These are phyloP conservation scores for Cepphus grylle DNA, from an alignment of 2,113 vertebrate genomes.

Conservation along the genomic window DNA sequence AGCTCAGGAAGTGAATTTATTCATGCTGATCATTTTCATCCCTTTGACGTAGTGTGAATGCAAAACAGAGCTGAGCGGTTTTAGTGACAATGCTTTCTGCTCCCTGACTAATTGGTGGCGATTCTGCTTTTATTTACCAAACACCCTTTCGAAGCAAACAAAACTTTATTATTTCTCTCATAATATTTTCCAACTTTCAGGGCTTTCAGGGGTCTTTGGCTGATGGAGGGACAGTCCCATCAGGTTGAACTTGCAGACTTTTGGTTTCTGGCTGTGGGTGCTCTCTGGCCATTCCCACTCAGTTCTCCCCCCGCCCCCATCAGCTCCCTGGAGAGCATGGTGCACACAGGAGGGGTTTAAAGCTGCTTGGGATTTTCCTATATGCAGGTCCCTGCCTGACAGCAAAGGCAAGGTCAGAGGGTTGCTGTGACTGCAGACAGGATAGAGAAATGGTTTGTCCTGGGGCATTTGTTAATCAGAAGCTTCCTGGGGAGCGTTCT, in stretches of 20 bases:
- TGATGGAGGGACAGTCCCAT: background rate
- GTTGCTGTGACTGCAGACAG: background rate
- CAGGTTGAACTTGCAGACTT: background rate
- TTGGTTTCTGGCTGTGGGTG: background rate
- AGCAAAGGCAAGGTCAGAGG: background rate
- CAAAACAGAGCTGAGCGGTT: background rate
- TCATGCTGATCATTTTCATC: background rate
- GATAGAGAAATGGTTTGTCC: background rate
- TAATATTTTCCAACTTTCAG: background rate
- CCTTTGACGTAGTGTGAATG: background rate
- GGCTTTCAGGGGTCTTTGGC: background rate
- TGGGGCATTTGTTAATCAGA: background rate
- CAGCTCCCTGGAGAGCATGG: background rate
- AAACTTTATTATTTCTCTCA: background rate
- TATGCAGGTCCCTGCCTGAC: background rate
- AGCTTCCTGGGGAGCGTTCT: background rate
- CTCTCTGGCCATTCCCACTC: background rate
- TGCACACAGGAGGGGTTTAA: too few relatives aligned
- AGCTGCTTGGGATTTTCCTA: background rate
- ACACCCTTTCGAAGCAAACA: background rate
- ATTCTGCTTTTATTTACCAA: background rate
- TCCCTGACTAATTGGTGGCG: background rate
- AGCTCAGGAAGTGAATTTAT: background rate
- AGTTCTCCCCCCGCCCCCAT: fast-evolving
- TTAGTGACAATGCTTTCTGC: background rate